phyloP scores from a whole-genome alignment of 1,140 invertebrate species.

The Penaeus chinensis region DNA sequence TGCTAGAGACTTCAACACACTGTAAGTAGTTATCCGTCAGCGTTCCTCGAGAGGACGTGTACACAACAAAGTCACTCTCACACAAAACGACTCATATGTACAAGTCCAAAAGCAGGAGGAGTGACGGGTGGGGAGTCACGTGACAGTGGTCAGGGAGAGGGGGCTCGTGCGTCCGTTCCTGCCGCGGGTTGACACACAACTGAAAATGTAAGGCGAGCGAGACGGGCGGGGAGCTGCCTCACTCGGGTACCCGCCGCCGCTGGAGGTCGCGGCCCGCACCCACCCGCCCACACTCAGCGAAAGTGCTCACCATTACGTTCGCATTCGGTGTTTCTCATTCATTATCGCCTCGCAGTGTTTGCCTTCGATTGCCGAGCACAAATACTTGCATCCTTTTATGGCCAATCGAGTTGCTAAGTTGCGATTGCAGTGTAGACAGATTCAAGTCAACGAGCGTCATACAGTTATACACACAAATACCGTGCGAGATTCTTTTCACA shows the following conservation, averaged over 20 bases:
- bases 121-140: conserved; percentile 21
- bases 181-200: conserved; percentile 23
- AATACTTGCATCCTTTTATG: no score
- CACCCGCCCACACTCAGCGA: conserved; percentile 30
- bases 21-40: conserved; percentile 2
- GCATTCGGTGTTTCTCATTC: no score
- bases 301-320: conserved; percentile 37
- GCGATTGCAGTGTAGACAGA: no score
- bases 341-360: no score
- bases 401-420: no score
- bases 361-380: no score
- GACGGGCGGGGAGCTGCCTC: conserved; percentile 21
- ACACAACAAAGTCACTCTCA: background rate
- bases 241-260: background rate
- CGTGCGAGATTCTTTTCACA: no score
- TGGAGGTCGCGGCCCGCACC: conserved; percentile 46
- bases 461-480: no score
- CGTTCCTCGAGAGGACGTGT: background rate
- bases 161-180: conserved; percentile 32
- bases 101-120: no score
- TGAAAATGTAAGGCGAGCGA: conserved; percentile 25
- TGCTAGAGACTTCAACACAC: conserved; percentile 28
- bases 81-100: no score
- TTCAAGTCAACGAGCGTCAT: no score
- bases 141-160: conserved; percentile 23